Percentiles rank a stretch among this genome's conserved stretches.
phyloP scores from a whole-genome alignment of 2,888 invertebrate genomes.

The Mesorhabditis sp. region DNA sequence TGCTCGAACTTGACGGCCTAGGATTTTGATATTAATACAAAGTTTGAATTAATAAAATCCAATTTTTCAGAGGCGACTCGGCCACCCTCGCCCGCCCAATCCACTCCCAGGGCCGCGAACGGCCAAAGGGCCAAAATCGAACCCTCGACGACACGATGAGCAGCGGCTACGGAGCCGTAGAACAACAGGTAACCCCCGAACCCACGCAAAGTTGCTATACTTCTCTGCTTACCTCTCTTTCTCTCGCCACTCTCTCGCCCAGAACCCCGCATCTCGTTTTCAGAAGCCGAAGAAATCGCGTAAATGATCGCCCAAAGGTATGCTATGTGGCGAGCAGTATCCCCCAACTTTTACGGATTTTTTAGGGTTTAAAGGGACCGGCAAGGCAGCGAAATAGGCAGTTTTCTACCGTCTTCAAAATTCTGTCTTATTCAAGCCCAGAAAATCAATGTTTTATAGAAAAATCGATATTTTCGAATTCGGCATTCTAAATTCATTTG shows the following conservation, averaged over 20 bases:
- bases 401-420: too few species aligned
- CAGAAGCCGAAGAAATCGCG: not conserved
- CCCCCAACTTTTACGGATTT: too few species aligned
- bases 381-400: too few species aligned
- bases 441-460: too few species aligned
- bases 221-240: not conserved
- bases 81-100: constrained; percentile 91
- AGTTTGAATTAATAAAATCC: too few species aligned
- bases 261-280: not conserved
- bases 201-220: not conserved
- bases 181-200: not conserved
- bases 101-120: constrained; percentile 64
- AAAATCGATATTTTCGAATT: too few species aligned
- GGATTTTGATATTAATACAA: too few species aligned
- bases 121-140: constrained; percentile 24
- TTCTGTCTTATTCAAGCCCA: too few species aligned
- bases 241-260: not conserved
- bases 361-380: too few species aligned
- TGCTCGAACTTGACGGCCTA: too few species aligned
- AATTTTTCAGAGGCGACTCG: constrained; percentile 70
- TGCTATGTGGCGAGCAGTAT: not conserved
- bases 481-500: too few species aligned
- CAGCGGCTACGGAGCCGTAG: constrained; percentile 22
- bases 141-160: constrained; percentile 31
- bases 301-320: not conserved